Percentiles rank a stretch among this genome's conserved stretches.
Evolutionary conservation across 2,888 invertebrate genomes (phyloP).

Genomic region (Xanthia togata): DNA sequence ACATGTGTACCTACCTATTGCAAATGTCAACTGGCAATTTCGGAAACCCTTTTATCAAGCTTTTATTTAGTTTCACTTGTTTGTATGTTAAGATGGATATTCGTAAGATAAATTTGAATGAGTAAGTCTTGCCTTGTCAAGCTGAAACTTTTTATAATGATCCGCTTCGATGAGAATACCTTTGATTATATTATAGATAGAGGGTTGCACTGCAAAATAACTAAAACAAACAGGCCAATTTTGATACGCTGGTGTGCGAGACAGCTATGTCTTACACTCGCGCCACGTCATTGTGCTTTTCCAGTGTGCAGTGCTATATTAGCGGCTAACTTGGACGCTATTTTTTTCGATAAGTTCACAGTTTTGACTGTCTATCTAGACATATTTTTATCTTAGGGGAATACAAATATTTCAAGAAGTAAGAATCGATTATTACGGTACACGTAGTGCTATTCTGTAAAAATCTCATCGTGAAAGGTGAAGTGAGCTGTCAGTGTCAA

Average conservation of each 20-base stretch:
- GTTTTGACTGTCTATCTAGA: too few relatives aligned
- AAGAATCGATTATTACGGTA: neutral
- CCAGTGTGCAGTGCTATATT: too few relatives aligned
- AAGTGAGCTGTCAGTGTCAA: neutral
- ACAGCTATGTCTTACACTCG: too few relatives aligned
- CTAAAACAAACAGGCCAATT: too few relatives aligned
- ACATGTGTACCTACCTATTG: conserved; percentile 12
- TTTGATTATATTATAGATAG: too few relatives aligned
- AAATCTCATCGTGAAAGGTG: neutral
- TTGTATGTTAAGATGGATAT: neutral
- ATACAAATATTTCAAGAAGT: neutral
- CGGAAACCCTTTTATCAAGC: conserved; percentile 29
- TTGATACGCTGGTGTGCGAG: too few relatives aligned
- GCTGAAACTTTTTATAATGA: neutral
- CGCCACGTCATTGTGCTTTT: too few relatives aligned
- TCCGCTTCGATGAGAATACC: neutral
- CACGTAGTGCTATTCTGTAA: neutral
- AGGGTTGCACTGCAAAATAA: too few relatives aligned
- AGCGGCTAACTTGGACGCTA: too few relatives aligned
- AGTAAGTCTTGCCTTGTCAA: neutral
- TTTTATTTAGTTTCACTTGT: conserved; percentile 9
- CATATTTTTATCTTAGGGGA: too few relatives aligned
- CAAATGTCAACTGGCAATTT: conserved; percentile 42
- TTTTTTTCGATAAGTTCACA: too few relatives aligned
- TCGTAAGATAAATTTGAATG: neutral